phyloP scores from a whole-genome alignment of 1,140 invertebrate genomes.

The Lepidurus arcticus region DNA sequence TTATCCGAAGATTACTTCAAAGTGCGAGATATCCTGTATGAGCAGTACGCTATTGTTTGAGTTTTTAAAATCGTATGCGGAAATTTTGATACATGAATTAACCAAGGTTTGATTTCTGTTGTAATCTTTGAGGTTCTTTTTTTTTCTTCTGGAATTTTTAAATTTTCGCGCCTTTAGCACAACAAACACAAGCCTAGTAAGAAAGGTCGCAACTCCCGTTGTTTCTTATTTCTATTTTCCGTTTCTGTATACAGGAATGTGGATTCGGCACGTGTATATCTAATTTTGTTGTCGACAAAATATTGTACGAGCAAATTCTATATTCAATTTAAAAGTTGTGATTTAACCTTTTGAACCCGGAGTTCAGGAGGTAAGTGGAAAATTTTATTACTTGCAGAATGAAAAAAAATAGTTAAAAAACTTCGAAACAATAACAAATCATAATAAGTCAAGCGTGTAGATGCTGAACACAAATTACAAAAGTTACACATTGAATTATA shows the following conservation, averaged over 20 bases:
- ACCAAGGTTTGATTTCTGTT: not conserved
- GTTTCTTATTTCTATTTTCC: not conserved
- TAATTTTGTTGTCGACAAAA: no score
- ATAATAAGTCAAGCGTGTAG: no score
- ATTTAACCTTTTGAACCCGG: no score
- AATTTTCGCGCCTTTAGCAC: not conserved
- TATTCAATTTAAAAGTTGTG: no score
- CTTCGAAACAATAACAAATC: no score
- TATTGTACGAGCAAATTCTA: no score
- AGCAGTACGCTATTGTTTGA: slow-evolving; percentile 94
- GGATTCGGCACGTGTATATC: no score
- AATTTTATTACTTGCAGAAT: no score
- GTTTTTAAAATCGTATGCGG: not conserved
- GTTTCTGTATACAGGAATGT: not conserved
- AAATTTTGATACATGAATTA: slow-evolving; percentile 10
- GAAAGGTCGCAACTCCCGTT: not conserved
- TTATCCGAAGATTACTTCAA: slow-evolving; percentile 92
- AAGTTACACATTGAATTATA: no score
- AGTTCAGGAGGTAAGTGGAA: no score
- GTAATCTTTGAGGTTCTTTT: not conserved
- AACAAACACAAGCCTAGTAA: not conserved
- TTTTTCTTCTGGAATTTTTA: not conserved
- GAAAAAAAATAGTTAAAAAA: no score
- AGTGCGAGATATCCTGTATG: slow-evolving; percentile 87
- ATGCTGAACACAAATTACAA: no score